phyloP scores from a whole-genome alignment of 2,797 vertebrate genomes.

The Ctenopoma kingsleyae region DNA sequence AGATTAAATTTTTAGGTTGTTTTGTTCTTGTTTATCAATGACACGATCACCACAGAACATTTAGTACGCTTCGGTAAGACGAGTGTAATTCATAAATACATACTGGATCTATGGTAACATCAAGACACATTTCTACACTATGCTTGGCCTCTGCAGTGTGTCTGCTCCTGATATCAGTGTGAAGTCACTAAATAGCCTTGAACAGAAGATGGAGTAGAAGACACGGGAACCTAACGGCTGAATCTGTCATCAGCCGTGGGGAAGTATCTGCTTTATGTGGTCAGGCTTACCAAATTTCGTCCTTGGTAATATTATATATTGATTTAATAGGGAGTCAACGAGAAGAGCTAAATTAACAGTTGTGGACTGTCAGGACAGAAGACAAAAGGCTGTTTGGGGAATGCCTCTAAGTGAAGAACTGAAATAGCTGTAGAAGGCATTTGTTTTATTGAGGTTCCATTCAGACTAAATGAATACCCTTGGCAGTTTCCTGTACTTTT shows the following conservation, averaged over 20 bases:
- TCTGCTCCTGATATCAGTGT: slow-evolving; percentile 32
- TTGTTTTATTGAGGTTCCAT: slow-evolving; percentile 80
- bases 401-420: slow-evolving; percentile 65
- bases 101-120: slow-evolving; percentile 19
- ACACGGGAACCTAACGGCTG: slow-evolving; percentile 46
- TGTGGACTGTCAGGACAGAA: slow-evolving; percentile 69
- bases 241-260: slow-evolving; percentile 52
- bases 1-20: background rate
- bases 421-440: slow-evolving; percentile 79
- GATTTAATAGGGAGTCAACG: slow-evolving; percentile 73
- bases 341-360: slow-evolving; percentile 75
- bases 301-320: slow-evolving; percentile 84
- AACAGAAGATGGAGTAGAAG: slow-evolving; percentile 26
- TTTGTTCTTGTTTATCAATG: background rate
- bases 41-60: background rate
- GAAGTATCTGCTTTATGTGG: slow-evolving; percentile 64
- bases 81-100: slow-evolving; percentile 10
- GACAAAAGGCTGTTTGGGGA: slow-evolving; percentile 78
- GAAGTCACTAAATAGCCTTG: slow-evolving; percentile 29
- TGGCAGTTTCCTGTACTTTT: slow-evolving; percentile 63
- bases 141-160: slow-evolving; percentile 20
- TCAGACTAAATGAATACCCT: slow-evolving; percentile 75
- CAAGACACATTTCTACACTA: slow-evolving; percentile 24
- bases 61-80: background rate
- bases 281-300: slow-evolving; percentile 61